phyloP scores from a whole-genome alignment of 2,888 invertebrate species.

The Oasisia sp. region DNA sequence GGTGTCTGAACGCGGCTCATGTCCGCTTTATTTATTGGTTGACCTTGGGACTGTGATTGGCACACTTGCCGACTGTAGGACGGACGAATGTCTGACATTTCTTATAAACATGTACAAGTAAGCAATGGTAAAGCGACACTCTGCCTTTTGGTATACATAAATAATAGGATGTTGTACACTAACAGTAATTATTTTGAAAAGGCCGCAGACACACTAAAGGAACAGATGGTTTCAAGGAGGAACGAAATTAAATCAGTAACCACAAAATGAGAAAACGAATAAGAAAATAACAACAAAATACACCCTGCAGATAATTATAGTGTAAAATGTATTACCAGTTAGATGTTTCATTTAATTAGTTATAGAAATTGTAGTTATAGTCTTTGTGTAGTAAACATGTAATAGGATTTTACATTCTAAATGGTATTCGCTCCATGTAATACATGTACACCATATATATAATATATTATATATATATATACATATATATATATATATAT shows the following conservation, averaged over 20 bases:
- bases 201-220: not conserved
- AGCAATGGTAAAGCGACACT: not conserved
- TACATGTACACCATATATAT: not conserved
- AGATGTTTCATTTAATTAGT: no score
- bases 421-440: not conserved
- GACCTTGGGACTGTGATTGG: not conserved
- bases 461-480: no score
- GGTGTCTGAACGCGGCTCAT: not conserved
- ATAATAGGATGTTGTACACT: not conserved
- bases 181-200: not conserved
- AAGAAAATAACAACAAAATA: no score
- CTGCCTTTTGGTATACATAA: not conserved
- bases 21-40: not conserved
- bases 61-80: not conserved
- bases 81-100: not conserved
- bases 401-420: not conserved
- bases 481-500: no score
- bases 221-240: no score
- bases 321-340: no score
- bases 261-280: no score
- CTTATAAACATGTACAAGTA: not conserved
- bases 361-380: no score
- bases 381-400: no score
- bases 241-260: no score
- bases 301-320: no score